Evolutionary conservation across 2,113 vertebrate genomes (phyloP).

Genomic region (Cryptomyrus ogoouensis): DNA sequence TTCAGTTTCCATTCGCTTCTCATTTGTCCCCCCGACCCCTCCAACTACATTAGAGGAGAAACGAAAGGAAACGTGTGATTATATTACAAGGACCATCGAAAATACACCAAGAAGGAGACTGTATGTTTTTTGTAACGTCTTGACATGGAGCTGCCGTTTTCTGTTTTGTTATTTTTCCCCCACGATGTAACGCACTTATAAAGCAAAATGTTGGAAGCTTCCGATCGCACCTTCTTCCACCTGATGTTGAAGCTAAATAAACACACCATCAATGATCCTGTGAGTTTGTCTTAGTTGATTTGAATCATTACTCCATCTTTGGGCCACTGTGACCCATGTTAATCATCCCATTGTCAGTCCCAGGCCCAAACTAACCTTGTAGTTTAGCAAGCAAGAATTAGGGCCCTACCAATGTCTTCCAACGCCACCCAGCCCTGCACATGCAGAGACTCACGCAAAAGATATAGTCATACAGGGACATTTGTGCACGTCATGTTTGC

Average conservation of each 20-base stretch:
- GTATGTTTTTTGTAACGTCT: neutral
- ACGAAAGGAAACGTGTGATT: neutral
- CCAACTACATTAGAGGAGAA: neutral
- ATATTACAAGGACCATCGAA: neutral
- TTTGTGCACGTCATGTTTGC: neutral
- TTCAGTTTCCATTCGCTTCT: neutral
- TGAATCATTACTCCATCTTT: conserved; percentile 15
- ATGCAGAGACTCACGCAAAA: neutral
- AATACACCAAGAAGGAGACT: neutral
- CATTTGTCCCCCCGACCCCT: neutral
- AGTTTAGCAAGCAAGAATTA: neutral
- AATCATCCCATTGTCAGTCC: neutral
- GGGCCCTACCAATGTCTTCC: neutral
- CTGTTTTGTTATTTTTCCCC: neutral
- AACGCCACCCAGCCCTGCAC: neutral
- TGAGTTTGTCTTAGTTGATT: conserved; percentile 23
- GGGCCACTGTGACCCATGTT: neutral
- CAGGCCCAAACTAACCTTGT: neutral
- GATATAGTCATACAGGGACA: neutral
- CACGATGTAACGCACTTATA: conserved; percentile 5
- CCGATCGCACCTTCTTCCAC: neutral
- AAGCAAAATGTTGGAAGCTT: neutral
- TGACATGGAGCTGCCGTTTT: neutral
- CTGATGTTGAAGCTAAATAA: conserved; percentile 25
- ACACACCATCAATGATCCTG: conserved; percentile 17